Conservation (phyloP, 2,888 invertebrate genomes). For the Acronicta psi region DNA sequence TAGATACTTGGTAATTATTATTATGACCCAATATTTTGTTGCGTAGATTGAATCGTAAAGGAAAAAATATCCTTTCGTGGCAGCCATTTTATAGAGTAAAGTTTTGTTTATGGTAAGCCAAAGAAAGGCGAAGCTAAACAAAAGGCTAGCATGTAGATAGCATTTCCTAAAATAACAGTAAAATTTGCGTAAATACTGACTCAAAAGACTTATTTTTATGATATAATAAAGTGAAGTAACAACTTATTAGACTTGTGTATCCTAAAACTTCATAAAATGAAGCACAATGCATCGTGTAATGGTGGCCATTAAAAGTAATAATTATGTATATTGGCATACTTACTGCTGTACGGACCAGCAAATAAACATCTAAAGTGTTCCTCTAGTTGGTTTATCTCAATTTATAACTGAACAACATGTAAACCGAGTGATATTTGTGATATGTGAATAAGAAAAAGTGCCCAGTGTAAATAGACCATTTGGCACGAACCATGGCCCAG, state of each 20-base stretch:
- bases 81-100: conserved; percentile 86
- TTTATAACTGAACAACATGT: conserved; percentile 75
- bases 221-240: conserved; percentile 67
- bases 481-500: conserved; percentile 84
- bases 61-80: conserved; percentile 76
- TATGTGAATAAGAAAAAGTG: conserved; percentile 76
- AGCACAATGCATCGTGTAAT: conserved; percentile 88
- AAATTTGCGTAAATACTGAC: conserved; percentile 71
- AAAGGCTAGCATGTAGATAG: conserved; percentile 87
- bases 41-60: conserved; percentile 60
- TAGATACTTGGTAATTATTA: background rate
- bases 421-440: conserved; percentile 70
- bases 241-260: conserved; percentile 66
- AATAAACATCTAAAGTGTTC: conserved; percentile 71
- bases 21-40: conserved; percentile 9
- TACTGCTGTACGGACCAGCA: conserved; percentile 80
- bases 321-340: conserved; percentile 89
- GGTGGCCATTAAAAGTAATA: conserved; percentile 89
- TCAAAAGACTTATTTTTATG: conserved; percentile 66
- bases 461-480: conserved; percentile 79
- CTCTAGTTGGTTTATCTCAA: conserved; percentile 62
- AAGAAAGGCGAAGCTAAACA: conserved; percentile 90
- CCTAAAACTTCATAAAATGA: conserved; percentile 75
- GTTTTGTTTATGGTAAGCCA: conserved; percentile 83
- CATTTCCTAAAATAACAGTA: conserved; percentile 80